Evolutionary conservation across 1,140 invertebrate species (phyloP).

Genomic region (Drosophila lowei): DNA sequence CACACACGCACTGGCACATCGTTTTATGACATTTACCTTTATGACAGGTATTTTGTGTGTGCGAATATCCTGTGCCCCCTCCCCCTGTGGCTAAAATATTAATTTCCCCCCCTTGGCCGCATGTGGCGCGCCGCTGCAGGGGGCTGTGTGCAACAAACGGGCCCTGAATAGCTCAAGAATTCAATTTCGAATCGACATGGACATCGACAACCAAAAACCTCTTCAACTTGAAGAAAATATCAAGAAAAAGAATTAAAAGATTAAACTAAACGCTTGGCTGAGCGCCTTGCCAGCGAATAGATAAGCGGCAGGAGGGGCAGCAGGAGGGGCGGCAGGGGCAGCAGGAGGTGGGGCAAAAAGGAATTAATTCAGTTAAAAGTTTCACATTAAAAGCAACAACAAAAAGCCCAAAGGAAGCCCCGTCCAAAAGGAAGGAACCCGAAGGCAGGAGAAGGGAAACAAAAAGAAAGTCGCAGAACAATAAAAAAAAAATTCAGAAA

Average conservation of each 20-base stretch:
- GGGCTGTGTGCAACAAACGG: constrained; percentile 29
- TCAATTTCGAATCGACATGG: constrained; percentile 47
- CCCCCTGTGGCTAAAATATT: constrained; percentile 68
- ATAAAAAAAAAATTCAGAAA: constrained; percentile 46
- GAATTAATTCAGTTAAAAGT: constrained; percentile 81
- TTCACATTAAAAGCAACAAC: constrained; percentile 66
- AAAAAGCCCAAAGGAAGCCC: constrained; percentile 37
- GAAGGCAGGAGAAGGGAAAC: constrained; percentile 4
- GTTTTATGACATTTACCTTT: constrained; percentile 79
- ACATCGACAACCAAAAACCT: not conserved
- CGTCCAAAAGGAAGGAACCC: constrained; percentile 42
- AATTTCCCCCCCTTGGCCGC: constrained; percentile 67
- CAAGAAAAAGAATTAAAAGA: constrained; percentile 53
- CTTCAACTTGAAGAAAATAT: constrained; percentile 24
- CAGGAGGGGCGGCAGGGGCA: constrained; percentile 24
- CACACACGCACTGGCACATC: constrained; percentile 35
- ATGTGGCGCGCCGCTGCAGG: constrained; percentile 48
- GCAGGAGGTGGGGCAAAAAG: constrained; percentile 58
- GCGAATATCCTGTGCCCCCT: constrained; percentile 18
- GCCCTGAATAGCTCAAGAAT: constrained; percentile 23
- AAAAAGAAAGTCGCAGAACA: constrained; percentile 46
- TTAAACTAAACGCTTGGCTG: constrained; percentile 64
- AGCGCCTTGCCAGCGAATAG: constrained; percentile 50
- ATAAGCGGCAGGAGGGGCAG: constrained; percentile 60
- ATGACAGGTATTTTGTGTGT: constrained; percentile 66